Base-by-base conservation (phyloP, 1,140 invertebrate genomes). In the Lordiphosa mommai region DNA sequence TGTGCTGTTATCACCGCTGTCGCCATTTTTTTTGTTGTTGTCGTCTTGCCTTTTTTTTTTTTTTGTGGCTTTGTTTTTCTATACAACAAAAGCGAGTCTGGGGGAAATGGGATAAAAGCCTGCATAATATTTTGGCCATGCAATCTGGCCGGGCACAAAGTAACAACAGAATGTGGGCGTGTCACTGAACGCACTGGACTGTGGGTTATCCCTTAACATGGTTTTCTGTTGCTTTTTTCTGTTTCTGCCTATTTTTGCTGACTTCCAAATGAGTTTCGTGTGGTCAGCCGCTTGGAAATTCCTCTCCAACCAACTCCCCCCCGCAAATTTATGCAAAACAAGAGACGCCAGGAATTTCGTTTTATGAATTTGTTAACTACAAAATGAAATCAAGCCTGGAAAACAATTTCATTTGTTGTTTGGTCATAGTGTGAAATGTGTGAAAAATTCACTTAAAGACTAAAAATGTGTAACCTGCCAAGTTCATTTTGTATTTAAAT, bases 311-410 rank as follows among this genome's bases (percentile, higher is more conserved):
- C 38, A 46, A 17, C 13, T 33, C 29, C n/a, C 2, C 17, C 6
- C 36, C 2, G 12, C 17, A 46, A 50, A 56, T 66, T 61, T 56
- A 66, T 61, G 66, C 37, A 67, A 50, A 63, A 58, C 46, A 38
- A 52, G 23, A 49, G 20, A 46, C 7, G 34, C 52, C 59, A 57
- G 52, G 72, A 70, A 73, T 80, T 79, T 69, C 59, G 60, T 80
- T 79, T 80, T 80, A 73, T 73, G 74, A 79, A 79, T 79, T 73
- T 80, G 56, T 80, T 80, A 80, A 70, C 74, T 65, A 61, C 69
- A 69, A 79, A 55, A 79, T 79, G 56, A 73, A 80, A 80, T 80
- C 59, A 80, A 73, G 69, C 69, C 51, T 52, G 50, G 53, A 69
- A 69, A 61, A 52, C 53, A 48, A 66, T 50, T 66, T 52, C 63